phyloP scores from a whole-genome alignment of 2,113 vertebrate species.

The Puntigrus tetrazona region DNA sequence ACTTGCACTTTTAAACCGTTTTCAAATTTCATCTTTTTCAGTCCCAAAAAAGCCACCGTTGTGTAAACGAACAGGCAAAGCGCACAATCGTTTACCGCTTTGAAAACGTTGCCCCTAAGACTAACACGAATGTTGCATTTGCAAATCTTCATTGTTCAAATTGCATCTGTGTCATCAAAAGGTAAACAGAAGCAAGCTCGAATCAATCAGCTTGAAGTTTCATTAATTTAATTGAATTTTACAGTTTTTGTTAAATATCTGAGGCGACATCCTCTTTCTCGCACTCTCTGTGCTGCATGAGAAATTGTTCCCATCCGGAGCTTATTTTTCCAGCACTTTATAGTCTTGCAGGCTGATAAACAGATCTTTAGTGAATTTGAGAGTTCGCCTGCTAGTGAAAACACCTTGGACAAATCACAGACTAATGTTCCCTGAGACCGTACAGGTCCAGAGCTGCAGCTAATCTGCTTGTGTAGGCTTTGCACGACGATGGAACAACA shows the following conservation, averaged over 20 bases:
- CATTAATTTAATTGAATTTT: background rate
- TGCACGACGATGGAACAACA: background rate
- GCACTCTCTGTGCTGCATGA: background rate
- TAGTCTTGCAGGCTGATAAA: background rate
- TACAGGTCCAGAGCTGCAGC: background rate
- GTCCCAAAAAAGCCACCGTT: no score
- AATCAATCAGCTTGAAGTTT: background rate
- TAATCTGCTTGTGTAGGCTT: slow-evolving; percentile 18
- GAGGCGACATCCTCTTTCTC: background rate
- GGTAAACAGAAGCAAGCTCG: background rate
- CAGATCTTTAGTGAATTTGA: background rate
- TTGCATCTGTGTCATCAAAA: background rate
- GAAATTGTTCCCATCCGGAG: background rate
- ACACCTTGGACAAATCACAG: background rate
- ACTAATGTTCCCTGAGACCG: background rate
- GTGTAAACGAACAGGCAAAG: no score
- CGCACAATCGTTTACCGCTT: no score
- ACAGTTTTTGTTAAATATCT: background rate
- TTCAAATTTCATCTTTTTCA: no score
- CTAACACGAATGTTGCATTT: background rate
- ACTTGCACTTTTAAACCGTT: no score
- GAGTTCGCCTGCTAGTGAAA: background rate
- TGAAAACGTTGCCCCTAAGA: no score
- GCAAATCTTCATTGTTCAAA: background rate
- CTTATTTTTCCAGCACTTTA: background rate